These are phyloP conservation scores for Bombus difficillimus DNA, from an alignment of 1,140 invertebrate species.

Conservation along the genomic window DNA sequence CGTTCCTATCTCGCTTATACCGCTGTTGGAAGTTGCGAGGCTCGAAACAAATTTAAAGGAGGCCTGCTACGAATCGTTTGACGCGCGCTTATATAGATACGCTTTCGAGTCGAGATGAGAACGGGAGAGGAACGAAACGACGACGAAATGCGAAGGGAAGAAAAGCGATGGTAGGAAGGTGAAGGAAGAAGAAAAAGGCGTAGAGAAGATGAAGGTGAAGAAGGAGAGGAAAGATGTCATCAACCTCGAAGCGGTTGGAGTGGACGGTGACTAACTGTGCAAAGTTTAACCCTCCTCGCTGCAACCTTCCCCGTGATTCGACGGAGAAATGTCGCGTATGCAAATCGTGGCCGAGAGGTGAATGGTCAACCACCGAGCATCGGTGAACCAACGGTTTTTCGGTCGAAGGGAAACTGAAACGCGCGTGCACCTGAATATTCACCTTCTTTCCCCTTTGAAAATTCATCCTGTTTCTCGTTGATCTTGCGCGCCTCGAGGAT, in stretches of 20 bases:
- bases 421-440: conserved; percentile 24
- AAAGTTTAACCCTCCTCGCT: conserved; percentile 67
- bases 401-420: neutral
- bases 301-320: conserved; percentile 18
- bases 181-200: conserved; percentile 37
- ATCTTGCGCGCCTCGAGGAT: neutral
- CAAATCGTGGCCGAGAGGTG: conserved; percentile 54
- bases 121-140: neutral
- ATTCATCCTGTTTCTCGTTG: neutral
- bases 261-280: conserved; percentile 69
- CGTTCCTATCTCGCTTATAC: neutral
- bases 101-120: conserved; percentile 1
- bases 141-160: neutral
- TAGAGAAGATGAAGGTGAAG: conserved; percentile 59
- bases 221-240: conserved; percentile 69
- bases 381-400: neutral
- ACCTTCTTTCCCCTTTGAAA: neutral
- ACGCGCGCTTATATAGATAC: neutral
- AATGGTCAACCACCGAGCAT: conserved; percentile 43
- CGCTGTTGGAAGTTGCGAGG: neutral
- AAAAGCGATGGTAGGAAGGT: conserved; percentile 20
- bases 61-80: conserved; percentile 27
- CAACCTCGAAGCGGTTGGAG: conserved; percentile 59
- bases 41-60: conserved; percentile 61
- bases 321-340: conserved; percentile 47